phyloP scores from a whole-genome alignment of 1,140 invertebrate species.

The Drosophila sturtevanti region DNA sequence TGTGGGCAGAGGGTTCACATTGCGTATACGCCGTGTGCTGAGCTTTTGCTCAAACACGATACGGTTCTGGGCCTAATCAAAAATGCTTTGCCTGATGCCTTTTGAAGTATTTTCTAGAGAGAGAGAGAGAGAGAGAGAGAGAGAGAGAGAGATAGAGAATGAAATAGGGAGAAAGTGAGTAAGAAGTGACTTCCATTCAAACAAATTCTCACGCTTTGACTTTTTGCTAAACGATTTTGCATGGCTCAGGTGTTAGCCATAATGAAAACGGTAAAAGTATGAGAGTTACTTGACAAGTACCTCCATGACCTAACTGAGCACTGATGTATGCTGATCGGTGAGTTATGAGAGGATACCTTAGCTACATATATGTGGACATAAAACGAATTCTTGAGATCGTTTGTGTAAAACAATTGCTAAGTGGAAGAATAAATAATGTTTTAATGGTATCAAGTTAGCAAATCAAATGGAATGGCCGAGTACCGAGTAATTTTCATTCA shows the following conservation, averaged over 20 bases:
- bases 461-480: too few relatives aligned
- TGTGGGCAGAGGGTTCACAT: slow-evolving; percentile 52
- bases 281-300: background rate
- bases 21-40: slow-evolving; percentile 70
- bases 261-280: slow-evolving; percentile 1
- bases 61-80: slow-evolving; percentile 67
- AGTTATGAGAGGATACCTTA: too few relatives aligned
- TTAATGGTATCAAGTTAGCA: too few relatives aligned
- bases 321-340: too few relatives aligned
- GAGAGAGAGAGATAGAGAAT: background rate
- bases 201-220: slow-evolving; percentile 42
- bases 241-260: slow-evolving; percentile 19
- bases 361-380: too few relatives aligned
- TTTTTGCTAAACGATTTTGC: slow-evolving; percentile 57
- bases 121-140: slow-evolving; percentile 42
- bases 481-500: too few relatives aligned
- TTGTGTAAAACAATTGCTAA: too few relatives aligned
- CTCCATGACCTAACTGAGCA: too few relatives aligned
- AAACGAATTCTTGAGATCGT: too few relatives aligned
- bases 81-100: slow-evolving; percentile 72
- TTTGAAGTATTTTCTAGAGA: slow-evolving; percentile 43
- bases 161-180: slow-evolving; percentile 30
- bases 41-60: slow-evolving; percentile 57
- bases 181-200: slow-evolving; percentile 55
- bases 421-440: too few relatives aligned